These are phyloP conservation scores for Drosophila infuscata DNA, from an alignment of 2,888 invertebrate genomes.

Conservation along the genomic window DNA sequence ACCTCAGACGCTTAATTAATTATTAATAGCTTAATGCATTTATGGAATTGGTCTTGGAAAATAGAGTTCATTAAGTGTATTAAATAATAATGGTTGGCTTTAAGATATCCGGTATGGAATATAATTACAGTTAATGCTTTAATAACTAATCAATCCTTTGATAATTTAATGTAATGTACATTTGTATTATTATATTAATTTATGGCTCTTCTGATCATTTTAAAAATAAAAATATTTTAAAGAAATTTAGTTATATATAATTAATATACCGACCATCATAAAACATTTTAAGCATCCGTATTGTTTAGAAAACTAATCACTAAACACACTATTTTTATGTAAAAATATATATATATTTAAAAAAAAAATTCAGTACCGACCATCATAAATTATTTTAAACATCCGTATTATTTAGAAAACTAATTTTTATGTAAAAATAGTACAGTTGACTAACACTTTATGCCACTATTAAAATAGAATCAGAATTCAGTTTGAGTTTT, in stretches of 20 bases:
- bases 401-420: too few relatives aligned
- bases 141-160: not conserved
- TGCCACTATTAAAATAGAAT: conserved; percentile 14
- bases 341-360: too few relatives aligned
- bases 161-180: not conserved
- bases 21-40: conserved; percentile 43
- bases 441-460: conserved; percentile 1
- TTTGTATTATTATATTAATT: not conserved
- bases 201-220: not conserved
- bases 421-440: not conserved
- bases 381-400: not conserved
- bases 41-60: conserved; percentile 36
- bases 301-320: not conserved
- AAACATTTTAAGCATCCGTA: not conserved
- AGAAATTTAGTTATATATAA: not conserved
- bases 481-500: not conserved
- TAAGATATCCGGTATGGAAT: conserved; percentile 15
- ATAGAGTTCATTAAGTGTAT: conserved; percentile 26
- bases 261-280: not conserved
- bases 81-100: not conserved
- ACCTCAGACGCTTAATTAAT: conserved; percentile 50
- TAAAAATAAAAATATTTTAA: not conserved
- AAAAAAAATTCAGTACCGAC: too few relatives aligned
- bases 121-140: not conserved
- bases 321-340: not conserved